Evolutionary conservation across 2,797 vertebrate species (phyloP), one percentile per base, ranked within the genome.

Genomic region (Scolopax bukidnonensis): DNA sequence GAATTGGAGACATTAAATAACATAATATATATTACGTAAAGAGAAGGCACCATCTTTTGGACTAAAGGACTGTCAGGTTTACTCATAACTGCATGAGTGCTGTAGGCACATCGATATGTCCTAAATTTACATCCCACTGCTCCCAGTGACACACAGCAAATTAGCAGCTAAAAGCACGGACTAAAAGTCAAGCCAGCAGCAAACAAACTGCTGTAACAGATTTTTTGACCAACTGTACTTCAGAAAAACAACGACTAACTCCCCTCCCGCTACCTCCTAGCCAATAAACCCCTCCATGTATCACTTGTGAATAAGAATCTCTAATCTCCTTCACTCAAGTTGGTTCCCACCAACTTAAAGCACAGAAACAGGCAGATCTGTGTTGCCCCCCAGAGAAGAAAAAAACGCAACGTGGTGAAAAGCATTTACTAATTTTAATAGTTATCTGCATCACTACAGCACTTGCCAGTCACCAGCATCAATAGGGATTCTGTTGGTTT

Each of bases 221-320:
- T 27, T 25, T 92, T 59, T 40, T 67, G 68, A 61, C 12, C 38
- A 63, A 16, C 16, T 45, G 15, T 28, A 20, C 11, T 48, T 61
- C 36, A 87, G n/a, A 18, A 47, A 36, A 91, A 53, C 6, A 57
- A 64, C 12, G 28, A 38, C 8, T 51, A 18, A 8, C 64, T 82
- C 33, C 84, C 59, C 50, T 87, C 24, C 76, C 11, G 2, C 15
- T 40, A 2, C 7, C 25, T 60, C 67, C 24, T 3, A 21, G 53
- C 3, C 60, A 76, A 6, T 14, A 40, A 74, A 80, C n/a, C 4
- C 28, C 51, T 54, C 0, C 1, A 12, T 21, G 2, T 4, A 17
- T 38, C 53, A 21, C 27, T 59, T 59, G 33, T 13, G 23, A 86
- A 16, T 9, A 41, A 59, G 5, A 79, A 43, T 33, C 5, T 75